Evolutionary conservation across 2,888 invertebrate genomes (phyloP).

Genomic region (Lasioglossum villosulum): DNA sequence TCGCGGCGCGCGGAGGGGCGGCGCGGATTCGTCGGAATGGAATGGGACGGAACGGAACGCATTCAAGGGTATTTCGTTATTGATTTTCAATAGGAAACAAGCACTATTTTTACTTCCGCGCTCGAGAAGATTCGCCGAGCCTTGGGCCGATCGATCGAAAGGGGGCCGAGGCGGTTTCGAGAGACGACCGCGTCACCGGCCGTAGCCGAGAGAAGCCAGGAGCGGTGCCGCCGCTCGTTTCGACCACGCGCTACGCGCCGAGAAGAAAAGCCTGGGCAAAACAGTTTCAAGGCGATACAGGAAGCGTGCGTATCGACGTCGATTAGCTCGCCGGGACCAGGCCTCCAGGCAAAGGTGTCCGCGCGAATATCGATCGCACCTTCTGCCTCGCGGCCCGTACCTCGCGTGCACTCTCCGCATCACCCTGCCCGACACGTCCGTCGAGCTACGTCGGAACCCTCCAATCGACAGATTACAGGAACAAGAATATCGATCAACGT

Average conservation of each 20-base stretch:
- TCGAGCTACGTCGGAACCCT: background rate
- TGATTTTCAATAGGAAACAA: slow-evolving; percentile 50
- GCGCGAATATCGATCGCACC: slow-evolving; percentile 4
- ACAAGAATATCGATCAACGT: background rate
- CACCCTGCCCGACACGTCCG: background rate
- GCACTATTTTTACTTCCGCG: slow-evolving; percentile 42
- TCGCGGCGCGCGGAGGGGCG: background rate
- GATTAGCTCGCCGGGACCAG: slow-evolving; percentile 21
- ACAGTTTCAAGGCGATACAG: slow-evolving; percentile 10
- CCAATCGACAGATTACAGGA: background rate
- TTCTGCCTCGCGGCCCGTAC: background rate
- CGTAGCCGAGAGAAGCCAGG: background rate
- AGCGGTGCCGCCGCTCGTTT: background rate
- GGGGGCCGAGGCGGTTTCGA: background rate
- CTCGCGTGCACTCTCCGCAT: background rate
- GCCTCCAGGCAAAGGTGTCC: slow-evolving; percentile 12
- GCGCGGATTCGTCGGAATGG: background rate
- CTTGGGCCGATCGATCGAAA: slow-evolving; percentile 7
- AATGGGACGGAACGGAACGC: slow-evolving; percentile 10
- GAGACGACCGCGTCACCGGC: background rate
- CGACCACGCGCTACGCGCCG: background rate
- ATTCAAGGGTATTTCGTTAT: slow-evolving; percentile 39
- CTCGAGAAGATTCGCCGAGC: slow-evolving; percentile 33
- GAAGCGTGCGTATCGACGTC: slow-evolving; percentile 19
- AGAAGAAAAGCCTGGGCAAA: slow-evolving; percentile 3